A percentile compares a stretch with the other conserved stretches of the same genome.
Conservation (phyloP, 2,797 vertebrate species). For the Sebastes vulpes region DNA sequence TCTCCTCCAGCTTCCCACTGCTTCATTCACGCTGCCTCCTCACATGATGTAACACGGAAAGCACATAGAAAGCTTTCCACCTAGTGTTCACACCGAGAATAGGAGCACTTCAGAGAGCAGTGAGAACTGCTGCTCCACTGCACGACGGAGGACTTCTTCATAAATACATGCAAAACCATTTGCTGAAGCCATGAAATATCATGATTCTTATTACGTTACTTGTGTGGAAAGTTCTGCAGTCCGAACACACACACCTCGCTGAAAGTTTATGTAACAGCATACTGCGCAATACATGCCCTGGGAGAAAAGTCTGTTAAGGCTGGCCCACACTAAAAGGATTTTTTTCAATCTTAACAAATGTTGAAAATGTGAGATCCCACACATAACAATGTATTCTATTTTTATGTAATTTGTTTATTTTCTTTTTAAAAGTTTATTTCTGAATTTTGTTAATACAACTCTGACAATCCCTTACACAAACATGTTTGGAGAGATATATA, state of each 20-base stretch:
- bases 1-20: neutral
- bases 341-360: no score
- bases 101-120: neutral
- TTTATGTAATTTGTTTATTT: no score
- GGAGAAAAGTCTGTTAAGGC: neutral
- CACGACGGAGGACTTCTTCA: neutral
- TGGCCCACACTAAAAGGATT: no score
- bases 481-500: no score
- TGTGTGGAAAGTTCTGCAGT: neutral
- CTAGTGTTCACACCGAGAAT: conserved; percentile 24
- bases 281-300: neutral
- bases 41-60: conserved; percentile 4
- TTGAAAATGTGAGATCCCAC: no score
- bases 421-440: no score
- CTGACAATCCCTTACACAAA: no score
- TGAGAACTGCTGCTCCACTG: neutral
- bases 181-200: neutral
- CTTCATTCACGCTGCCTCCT: conserved; percentile 15
- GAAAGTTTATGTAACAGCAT: neutral
- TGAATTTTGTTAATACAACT: no score
- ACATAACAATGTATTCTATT: no score
- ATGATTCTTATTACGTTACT: neutral
- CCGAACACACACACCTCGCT: neutral
- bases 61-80: conserved; percentile 22
- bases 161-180: neutral